Conservation (phyloP, 2,797 vertebrate species). For the Chelonia mydas region DNA sequence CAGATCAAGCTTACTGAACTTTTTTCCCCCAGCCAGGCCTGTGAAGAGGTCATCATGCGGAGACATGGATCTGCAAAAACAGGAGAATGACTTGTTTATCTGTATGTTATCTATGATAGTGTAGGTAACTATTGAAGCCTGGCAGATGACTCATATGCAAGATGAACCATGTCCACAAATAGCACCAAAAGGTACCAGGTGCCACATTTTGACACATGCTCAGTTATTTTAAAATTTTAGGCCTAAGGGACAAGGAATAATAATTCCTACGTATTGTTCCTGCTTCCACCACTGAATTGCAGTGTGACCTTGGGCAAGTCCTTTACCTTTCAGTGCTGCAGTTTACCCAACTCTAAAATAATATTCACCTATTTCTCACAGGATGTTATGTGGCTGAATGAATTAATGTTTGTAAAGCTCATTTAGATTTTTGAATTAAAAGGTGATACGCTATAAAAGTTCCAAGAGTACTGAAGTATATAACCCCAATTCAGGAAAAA, state of each 20-base stretch:
- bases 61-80: not conserved
- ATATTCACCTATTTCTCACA: not conserved
- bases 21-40: too few species aligned
- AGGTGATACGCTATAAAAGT: not conserved
- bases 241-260: not conserved
- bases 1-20: too few species aligned
- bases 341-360: not conserved
- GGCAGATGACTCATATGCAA: not conserved
- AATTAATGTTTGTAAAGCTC: not conserved
- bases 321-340: not conserved
- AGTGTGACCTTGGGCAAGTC: not conserved
- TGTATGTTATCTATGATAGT: not conserved
- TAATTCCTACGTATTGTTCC: not conserved
- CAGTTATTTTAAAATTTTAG: not conserved
- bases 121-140: not conserved
- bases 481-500: not conserved
- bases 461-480: not conserved
- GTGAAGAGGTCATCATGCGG: too few species aligned
- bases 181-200: not conserved
- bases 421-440: not conserved
- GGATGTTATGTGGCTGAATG: not conserved
- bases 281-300: not conserved
- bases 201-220: not conserved
- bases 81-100: not conserved
- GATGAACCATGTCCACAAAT: rapidly evolving